Evolutionary conservation across 2,888 invertebrate genomes (phyloP).

Genomic region (Melieria crassipennis): DNA sequence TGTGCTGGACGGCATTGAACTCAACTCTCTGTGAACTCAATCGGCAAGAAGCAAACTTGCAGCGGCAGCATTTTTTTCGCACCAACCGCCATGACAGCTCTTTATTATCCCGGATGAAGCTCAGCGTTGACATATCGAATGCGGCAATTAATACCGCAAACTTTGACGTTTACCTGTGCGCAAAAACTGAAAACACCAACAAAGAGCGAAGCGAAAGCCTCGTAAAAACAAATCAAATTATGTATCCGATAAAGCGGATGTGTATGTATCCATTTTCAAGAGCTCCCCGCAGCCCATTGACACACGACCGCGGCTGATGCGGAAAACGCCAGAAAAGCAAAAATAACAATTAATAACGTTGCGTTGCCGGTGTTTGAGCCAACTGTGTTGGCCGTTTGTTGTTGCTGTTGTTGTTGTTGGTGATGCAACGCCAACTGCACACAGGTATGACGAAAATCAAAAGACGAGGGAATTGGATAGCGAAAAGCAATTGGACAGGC

Average conservation of each 20-base stretch:
- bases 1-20: too few relatives aligned
- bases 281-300: constrained; percentile 3
- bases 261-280: constrained; percentile 28
- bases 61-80: too few relatives aligned
- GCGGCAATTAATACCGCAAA: too few relatives aligned
- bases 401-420: neutral
- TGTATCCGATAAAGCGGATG: constrained; percentile 39
- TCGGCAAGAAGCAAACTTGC: too few relatives aligned
- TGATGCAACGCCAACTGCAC: too few relatives aligned
- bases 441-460: too few relatives aligned
- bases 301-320: neutral
- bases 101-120: too few relatives aligned
- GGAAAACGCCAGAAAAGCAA: neutral
- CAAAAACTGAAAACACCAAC: constrained; percentile 13
- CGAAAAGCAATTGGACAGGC: too few relatives aligned
- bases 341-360: neutral
- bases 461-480: too few relatives aligned
- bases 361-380: constrained; percentile 14
- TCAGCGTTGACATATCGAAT: too few relatives aligned
- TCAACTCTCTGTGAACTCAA: too few relatives aligned
- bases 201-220: neutral
- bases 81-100: too few relatives aligned
- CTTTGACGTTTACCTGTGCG: constrained; percentile 10
- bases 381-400: neutral
- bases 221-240: constrained; percentile 38